Percentiles rank a stretch among this genome's conserved stretches.
These are phyloP conservation scores for Clamator glandarius DNA, from an alignment of 2,797 vertebrate genomes.

Conservation along the genomic window DNA sequence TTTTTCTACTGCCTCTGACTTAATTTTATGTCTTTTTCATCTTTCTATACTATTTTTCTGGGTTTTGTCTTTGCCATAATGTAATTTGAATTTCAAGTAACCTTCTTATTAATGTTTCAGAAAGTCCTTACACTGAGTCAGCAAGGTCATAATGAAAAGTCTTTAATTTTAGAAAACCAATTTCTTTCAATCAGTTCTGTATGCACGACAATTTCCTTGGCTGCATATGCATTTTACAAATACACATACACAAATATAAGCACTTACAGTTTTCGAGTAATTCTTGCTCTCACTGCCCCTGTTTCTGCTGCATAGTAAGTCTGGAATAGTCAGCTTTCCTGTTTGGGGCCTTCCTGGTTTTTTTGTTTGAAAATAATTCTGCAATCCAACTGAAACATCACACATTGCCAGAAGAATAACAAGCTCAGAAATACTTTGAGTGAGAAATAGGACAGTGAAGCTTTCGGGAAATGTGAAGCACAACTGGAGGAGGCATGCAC, in stretches of 20 bases:
- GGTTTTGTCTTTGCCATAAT: background rate
- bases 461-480: background rate
- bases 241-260: background rate
- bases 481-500: background rate
- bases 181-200: background rate
- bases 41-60: background rate
- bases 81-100: background rate
- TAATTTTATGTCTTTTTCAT: background rate
- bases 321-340: background rate
- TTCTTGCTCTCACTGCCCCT: background rate
- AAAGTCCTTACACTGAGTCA: background rate
- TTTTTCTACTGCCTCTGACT: background rate
- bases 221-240: background rate
- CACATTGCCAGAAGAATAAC: background rate
- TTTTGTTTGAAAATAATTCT: background rate
- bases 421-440: background rate
- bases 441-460: background rate
- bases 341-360: no score
- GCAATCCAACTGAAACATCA: background rate
- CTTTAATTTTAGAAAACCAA: background rate
- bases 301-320: background rate
- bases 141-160: background rate
- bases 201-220: background rate
- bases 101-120: background rate
- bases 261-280: background rate